Percentiles rank a stretch among this genome's conserved stretches.
Conservation (phyloP, 1,140 invertebrate genomes). For the Drosophila rhopaloa region DNA sequence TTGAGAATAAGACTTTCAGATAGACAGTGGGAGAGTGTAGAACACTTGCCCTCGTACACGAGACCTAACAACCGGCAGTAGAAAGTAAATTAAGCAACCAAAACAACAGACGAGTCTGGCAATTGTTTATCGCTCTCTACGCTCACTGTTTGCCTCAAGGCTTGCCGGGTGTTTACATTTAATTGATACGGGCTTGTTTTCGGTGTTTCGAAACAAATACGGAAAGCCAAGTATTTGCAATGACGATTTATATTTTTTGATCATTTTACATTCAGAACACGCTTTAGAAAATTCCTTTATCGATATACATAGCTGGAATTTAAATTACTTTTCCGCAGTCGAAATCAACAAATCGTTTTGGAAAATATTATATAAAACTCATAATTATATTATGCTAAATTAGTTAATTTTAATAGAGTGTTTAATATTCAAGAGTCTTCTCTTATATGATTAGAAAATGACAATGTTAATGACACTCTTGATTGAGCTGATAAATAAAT, state of each 20-base stretch:
- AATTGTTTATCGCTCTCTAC: slow-evolving; percentile 7
- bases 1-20: background rate
- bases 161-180: slow-evolving; percentile 14
- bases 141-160: slow-evolving; percentile 14
- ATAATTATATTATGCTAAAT: background rate
- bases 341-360: too few species aligned
- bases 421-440: background rate
- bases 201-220: background rate
- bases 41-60: slow-evolving; percentile 18
- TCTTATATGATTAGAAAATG: slow-evolving; percentile 3
- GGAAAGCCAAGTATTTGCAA: background rate
- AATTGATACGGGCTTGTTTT: slow-evolving; percentile 14
- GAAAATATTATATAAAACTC: too few species aligned
- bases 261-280: background rate
- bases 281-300: background rate
- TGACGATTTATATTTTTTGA: background rate
- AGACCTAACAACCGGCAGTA: slow-evolving; percentile 19
- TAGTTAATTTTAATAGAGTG: background rate
- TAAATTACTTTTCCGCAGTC: too few species aligned
- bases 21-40: slow-evolving; percentile 16
- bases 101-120: slow-evolving; percentile 11
- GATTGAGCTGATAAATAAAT: slow-evolving; percentile 2
- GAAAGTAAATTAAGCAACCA: slow-evolving; percentile 6
- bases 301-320: too few species aligned
- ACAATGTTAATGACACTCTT: slow-evolving; percentile 1